Base-by-base conservation (phyloP, 2,888 invertebrate species). In the Malachius bipustulatus region DNA sequence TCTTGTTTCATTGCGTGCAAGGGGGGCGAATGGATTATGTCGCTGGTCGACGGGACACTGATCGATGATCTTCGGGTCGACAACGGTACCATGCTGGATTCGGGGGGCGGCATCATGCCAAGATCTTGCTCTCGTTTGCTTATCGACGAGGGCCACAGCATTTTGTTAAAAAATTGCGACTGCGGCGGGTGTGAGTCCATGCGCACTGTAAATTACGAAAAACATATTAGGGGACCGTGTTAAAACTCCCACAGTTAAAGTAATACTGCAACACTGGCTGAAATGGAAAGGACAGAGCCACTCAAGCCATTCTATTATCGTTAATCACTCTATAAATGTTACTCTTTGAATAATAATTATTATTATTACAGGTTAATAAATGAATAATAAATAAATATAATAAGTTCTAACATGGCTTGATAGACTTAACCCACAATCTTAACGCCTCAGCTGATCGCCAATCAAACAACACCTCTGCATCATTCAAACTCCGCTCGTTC, bases 71-170 rank as follows among this genome's bases (percentile, higher is more conserved):
- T 66, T 12, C 81, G 70, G 42, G 71, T 70, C 16, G 77, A 69
- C 48, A 73, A 64, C 39, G 79, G 69, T 44, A 71, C 68, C 47
- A 70, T 60, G 35, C 66, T 68, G 11, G 72, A 68, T 9, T 73
- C 77, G 2, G 74, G 77, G 35, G 79, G 75, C 52, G 77, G 77
- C 75, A 78, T 77, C 62, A 77, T 75, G 52, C 75, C 71, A 47
- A 74, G 59, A 42, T 70, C 69, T 45, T 62, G 70, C 50, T 71
- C 67, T 48, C 65, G 62, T 51, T 69, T 70, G 27, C 63, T 64
- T 41, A 68, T 61, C 30, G 44, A 45, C 14, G 51, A 40, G 14
- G 50, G 49, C 55, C 57, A 63, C 33, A 55, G 37, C 47, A 55
- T 49, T 44, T 55, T 55, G 36, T 49, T 50, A 35, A 54, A 46